phyloP scores from a whole-genome alignment of 2,888 invertebrate genomes.

The Trichogramma dendrolimi region DNA sequence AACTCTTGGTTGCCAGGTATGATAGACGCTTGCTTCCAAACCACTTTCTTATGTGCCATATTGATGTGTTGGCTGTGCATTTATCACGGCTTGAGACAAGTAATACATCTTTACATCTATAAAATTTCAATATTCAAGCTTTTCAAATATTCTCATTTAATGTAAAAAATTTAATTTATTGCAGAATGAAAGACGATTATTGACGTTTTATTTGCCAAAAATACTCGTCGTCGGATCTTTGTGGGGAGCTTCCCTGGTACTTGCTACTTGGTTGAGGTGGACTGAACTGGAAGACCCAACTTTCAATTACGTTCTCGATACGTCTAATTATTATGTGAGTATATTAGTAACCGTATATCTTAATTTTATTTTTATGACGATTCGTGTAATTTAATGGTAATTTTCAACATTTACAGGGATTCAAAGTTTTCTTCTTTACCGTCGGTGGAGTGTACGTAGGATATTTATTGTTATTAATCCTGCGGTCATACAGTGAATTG shows the following conservation, averaged over 20 bases:
- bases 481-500: conserved; percentile 89
- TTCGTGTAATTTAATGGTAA: background rate
- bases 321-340: conserved; percentile 76
- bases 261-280: conserved; percentile 87
- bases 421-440: conserved; percentile 87
- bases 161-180: background rate
- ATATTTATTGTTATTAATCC: conserved; percentile 76
- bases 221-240: conserved; percentile 78
- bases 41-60: conserved; percentile 80
- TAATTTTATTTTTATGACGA: background rate
- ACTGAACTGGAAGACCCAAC: conserved; percentile 87
- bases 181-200: conserved; percentile 81
- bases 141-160: background rate
- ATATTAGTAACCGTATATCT: background rate
- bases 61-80: conserved; percentile 92
- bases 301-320: conserved; percentile 83
- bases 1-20: conserved; percentile 90
- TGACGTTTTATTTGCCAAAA: conserved; percentile 89
- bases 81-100: conserved; percentile 92
- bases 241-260: conserved; percentile 80
- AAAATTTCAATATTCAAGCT: background rate
- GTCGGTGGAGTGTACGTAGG: conserved; percentile 79
- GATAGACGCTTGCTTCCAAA: conserved; percentile 85
- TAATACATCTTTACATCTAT: conserved; percentile 41
- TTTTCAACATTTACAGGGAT: conserved; percentile 60